Base-by-base conservation (phyloP, 1,140 invertebrate species). In the Platorchestia sp. region DNA sequence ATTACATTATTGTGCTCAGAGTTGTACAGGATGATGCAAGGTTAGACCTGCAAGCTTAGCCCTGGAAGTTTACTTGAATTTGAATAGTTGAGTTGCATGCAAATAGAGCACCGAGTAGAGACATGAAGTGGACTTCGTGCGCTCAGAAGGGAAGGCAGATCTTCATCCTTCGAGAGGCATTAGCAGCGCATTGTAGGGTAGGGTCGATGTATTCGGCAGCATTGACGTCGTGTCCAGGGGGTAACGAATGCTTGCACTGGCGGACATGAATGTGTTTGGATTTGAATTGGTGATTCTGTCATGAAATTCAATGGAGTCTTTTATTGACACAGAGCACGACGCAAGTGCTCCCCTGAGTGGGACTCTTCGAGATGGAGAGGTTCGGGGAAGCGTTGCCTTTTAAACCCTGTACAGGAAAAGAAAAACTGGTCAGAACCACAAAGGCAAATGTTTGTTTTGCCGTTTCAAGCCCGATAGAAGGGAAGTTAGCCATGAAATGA, bases 231-330 rank as follows among this genome's bases (percentile, higher is more conserved):
- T 75, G 59, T 75, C 59, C 91, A 44, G 91, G 10, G 5, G n/a
- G 27, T 89, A 40, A 93, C 91, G 45, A 93, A 93, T 47, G 91
- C 45, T 93, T 93, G 91, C 43, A 40, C 6, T 45, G 91, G 43
- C 43, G 91, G 36, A 93, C 91, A 47, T 45, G 91, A 19, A 93
- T 93, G 91, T 44, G 91, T 93, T 90, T 93, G 44, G 91, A 93
- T 93, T 93, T 93, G 91, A 93, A 93, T 93, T 93, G 91, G 91
- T 93, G 91, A 93, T 93, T 42, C 91, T 45, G 91, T 47, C 91
- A 93, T 93, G 91, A 42, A 93, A 93, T 93, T 93, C 91, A 93
- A 93, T 93, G 91, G 91, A 45, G 45, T 47, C 89, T 93, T 93
- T 93, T 93, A 93, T 93, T 93, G 91, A 93, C 91, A 44, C 43